Evolutionary conservation across 2,113 vertebrate genomes (phyloP), one percentile per base, ranked within the genome.

Genomic region (Lepus timidus): DNA sequence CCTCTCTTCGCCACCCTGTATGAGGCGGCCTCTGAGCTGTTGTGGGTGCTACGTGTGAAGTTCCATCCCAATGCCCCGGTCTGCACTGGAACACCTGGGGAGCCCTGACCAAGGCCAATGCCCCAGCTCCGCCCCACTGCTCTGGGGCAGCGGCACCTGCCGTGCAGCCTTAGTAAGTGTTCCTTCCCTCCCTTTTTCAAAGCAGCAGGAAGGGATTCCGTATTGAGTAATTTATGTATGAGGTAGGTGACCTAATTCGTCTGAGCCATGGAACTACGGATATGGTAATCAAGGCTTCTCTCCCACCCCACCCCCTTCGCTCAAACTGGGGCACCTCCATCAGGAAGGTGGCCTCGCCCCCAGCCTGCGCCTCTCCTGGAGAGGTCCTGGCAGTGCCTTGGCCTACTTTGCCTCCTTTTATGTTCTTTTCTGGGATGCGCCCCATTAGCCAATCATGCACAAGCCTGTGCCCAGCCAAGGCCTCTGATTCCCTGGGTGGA

Each of bases 371-470:
- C 92, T 80, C 71, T n/a, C 80, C 36, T 79, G 82, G 78, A 82
- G 90, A 83, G 64, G 44, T 7, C 0, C 19, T 71, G 64, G 52
- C 70, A 33, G 36, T 86, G 68, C 55, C 94, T 64, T 83, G 96
- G 88, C 90, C 92, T 96, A 92, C 64, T 96, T 96, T 91, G 67
- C 55, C 58, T 93, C 67, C 70, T 90, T 93, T 95, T 39, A 25
- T 89, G 76, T 93, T 87, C 58, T 19, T 22, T 90, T 84, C 71
- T 71, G 51, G 91, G 71, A 67, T 90, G 36, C 79, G 68, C 9
- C 49, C 73, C 39, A 23, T 90, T 94, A 91, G 74, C 89, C 70
- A 82, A 78, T 91, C 55, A 49, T 9, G 73, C 14, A 44, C 11
- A 39, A 2, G 14, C 64, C 7, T 78, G n/a, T 13, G 5, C 85